These are phyloP conservation scores for Catharus bicknelli DNA, from an alignment of 2,113 vertebrate genomes.

Conservation along the genomic window DNA sequence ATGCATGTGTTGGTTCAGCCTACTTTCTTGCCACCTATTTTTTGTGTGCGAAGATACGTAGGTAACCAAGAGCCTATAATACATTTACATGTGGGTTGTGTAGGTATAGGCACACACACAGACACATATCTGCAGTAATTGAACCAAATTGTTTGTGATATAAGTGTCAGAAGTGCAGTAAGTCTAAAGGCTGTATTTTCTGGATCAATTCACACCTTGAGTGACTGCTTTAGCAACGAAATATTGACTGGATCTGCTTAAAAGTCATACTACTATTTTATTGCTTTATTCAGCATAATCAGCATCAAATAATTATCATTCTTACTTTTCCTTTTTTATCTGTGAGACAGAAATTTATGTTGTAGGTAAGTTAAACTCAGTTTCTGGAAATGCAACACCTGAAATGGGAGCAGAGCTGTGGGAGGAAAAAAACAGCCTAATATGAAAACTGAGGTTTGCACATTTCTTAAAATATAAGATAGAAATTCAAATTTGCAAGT, in stretches of 20 bases:
- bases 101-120: not conserved
- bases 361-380: not conserved
- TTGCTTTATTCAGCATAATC: slow-evolving; percentile 30
- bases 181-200: slow-evolving; percentile 18
- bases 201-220: slow-evolving; percentile 22
- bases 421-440: not conserved
- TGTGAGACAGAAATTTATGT: not conserved
- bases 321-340: not conserved
- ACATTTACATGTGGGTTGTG: not conserved
- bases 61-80: not conserved
- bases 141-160: slow-evolving; percentile 6
- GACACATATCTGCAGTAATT: not conserved
- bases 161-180: not conserved
- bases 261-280: slow-evolving; percentile 12
- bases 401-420: not conserved
- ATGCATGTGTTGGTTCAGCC: not conserved
- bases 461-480: not conserved
- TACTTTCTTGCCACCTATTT: not conserved
- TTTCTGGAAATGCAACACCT: not conserved
- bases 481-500: not conserved
- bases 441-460: not conserved
- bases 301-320: slow-evolving; percentile 25
- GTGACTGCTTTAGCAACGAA: not conserved
- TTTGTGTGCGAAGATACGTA: not conserved
- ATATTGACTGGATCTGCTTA: not conserved